Evolutionary conservation across 2,888 invertebrate species (phyloP).

Genomic region (Corbicula japonica): DNA sequence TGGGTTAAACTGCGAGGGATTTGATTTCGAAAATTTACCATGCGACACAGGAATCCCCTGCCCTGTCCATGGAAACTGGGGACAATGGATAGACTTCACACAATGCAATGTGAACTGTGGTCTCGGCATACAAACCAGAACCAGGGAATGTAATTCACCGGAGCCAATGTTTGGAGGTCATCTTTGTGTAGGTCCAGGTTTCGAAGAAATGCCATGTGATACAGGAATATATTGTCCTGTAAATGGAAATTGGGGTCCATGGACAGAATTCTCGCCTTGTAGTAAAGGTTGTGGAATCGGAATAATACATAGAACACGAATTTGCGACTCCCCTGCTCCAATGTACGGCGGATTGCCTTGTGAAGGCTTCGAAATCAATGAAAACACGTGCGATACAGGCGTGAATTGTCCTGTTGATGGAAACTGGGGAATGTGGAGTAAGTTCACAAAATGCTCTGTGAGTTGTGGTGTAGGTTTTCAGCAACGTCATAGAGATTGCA

Average conservation of each 20-base stretch:
- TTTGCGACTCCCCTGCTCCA: constrained; percentile 54
- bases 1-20: constrained; percentile 31
- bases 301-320: constrained; percentile 30
- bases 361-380: constrained; percentile 38
- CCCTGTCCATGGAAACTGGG: constrained; percentile 57
- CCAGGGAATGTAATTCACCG: constrained; percentile 49
- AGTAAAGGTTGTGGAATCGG: constrained; percentile 56
- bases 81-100: constrained; percentile 47
- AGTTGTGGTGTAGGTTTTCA: constrained; percentile 55
- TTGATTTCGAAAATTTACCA: constrained; percentile 27
- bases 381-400: constrained; percentile 47
- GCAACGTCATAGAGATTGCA: constrained; percentile 44
- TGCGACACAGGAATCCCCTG: constrained; percentile 44
- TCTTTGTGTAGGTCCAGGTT: constrained; percentile 36
- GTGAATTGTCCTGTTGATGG: constrained; percentile 62
- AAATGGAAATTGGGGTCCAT: constrained; percentile 51
- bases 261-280: constrained; percentile 49
- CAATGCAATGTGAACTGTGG: constrained; percentile 52
- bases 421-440: constrained; percentile 57
- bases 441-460: constrained; percentile 51
- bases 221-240: constrained; percentile 50
- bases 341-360: constrained; percentile 55
- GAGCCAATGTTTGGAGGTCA: constrained; percentile 55
- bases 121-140: constrained; percentile 26
- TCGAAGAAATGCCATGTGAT: constrained; percentile 43